Percentiles rank a stretch among this genome's conserved stretches.
phyloP scores from a whole-genome alignment of 2,113 vertebrate genomes.

The Laticauda laticaudata region DNA sequence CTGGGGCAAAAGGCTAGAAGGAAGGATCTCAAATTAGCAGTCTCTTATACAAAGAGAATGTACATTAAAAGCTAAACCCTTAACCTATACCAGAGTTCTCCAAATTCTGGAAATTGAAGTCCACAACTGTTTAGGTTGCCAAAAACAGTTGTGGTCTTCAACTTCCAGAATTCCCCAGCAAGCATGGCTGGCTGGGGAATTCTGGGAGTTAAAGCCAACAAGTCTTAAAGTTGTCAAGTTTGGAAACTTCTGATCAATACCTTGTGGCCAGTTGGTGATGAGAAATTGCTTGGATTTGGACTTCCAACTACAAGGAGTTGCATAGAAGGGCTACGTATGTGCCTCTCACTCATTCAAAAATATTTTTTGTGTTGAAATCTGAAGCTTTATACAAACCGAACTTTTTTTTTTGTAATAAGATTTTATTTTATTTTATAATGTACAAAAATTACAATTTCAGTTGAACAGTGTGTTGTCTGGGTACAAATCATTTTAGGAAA shows the following conservation, averaged over 20 bases:
- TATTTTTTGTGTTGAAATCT: not conserved
- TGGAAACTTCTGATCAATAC: too few species aligned
- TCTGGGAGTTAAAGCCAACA: not conserved
- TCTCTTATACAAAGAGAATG: not conserved
- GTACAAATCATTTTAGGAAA: too few species aligned
- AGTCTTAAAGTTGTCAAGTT: too few species aligned
- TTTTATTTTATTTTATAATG: too few species aligned
- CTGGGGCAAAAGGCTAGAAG: not conserved
- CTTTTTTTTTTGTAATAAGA: too few species aligned
- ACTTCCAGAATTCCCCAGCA: not conserved
- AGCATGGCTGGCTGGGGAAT: not conserved
- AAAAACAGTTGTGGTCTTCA: not conserved
- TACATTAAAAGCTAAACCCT: not conserved
- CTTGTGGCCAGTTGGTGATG: not conserved
- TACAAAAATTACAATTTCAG: too few species aligned
- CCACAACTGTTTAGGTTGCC: too few species aligned
- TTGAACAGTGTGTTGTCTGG: too few species aligned
- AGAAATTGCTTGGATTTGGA: not conserved
- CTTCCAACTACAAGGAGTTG: not conserved
- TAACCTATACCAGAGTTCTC: too few species aligned
- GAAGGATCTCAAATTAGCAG: not conserved
- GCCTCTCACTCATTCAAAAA: not conserved
- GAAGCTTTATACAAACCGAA: not conserved
- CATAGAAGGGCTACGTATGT: not conserved
- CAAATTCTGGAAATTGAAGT: too few species aligned